Evolutionary conservation across 2,113 vertebrate species (phyloP).

Genomic region (Pygoscelis antarcticus): DNA sequence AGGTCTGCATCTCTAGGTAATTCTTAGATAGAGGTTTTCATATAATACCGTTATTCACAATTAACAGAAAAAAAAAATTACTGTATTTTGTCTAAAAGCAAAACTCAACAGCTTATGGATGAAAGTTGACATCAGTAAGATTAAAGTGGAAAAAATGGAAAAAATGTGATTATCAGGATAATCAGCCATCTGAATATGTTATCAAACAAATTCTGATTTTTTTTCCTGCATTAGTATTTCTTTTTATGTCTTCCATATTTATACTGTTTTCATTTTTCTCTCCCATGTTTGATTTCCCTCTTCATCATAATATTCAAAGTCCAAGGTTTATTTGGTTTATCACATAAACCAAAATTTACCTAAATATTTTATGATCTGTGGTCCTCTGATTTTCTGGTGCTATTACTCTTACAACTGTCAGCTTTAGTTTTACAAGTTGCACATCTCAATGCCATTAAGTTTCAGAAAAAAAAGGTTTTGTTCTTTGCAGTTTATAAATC

Average conservation of each 20-base stretch:
- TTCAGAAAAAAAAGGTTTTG: neutral
- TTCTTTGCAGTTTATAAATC: neutral
- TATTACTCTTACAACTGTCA: neutral
- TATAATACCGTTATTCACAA: neutral
- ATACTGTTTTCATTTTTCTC: neutral
- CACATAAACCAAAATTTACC: neutral
- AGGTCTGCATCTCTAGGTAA: neutral
- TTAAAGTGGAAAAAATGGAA: neutral
- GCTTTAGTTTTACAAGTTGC: neutral
- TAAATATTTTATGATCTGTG: rapidly evolving
- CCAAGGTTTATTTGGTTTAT: neutral
- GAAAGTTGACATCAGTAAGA: neutral
- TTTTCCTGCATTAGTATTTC: neutral
- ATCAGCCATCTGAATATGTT: neutral
- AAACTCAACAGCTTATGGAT: neutral
- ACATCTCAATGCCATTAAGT: neutral
- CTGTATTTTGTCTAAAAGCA: neutral
- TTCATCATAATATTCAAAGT: neutral
- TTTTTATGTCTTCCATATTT: neutral
- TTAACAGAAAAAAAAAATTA: neutral
- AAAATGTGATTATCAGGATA: neutral
- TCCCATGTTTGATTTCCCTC: neutral
- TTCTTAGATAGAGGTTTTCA: neutral
- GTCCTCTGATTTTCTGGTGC: neutral
- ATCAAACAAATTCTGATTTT: neutral